Evolutionary conservation across 2,797 vertebrate species (phyloP).

Genomic region (Sebastes trivittatus): DNA sequence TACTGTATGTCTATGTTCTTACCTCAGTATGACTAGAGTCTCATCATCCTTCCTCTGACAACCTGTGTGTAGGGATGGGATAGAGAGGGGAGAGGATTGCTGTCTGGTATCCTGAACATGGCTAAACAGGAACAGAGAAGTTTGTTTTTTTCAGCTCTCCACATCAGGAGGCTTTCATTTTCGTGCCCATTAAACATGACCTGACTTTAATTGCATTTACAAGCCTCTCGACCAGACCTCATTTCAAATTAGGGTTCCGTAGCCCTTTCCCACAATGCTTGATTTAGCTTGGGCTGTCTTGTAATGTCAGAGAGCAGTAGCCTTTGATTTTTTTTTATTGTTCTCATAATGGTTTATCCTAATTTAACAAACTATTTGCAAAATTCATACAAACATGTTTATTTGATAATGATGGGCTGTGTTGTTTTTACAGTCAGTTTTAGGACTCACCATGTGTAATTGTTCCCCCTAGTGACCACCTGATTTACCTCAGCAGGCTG

Average conservation of each 20-base stretch:
- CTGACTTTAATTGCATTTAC: slow-evolving; percentile 72
- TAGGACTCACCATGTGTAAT: neutral
- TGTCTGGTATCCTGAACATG: slow-evolving; percentile 53
- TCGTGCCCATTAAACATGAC: slow-evolving; percentile 72
- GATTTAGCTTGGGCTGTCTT: slow-evolving; percentile 38
- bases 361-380: slow-evolving; percentile 9
- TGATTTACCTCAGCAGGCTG: neutral
- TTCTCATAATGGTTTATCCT: slow-evolving; percentile 5
- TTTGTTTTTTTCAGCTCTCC: slow-evolving; percentile 50
- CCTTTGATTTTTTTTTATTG: slow-evolving; percentile 14
- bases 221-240: slow-evolving; percentile 58
- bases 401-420: neutral
- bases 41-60: slow-evolving; percentile 17
- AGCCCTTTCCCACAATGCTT: slow-evolving; percentile 43
- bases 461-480: neutral
- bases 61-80: slow-evolving; percentile 25
- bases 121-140: slow-evolving; percentile 47
- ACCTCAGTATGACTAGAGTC: neutral
- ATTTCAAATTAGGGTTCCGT: slow-evolving; percentile 56
- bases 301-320: slow-evolving; percentile 14
- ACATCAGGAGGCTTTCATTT: slow-evolving; percentile 70
- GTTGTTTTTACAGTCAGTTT: neutral
- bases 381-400: slow-evolving; percentile 12
- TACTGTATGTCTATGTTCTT: neutral
- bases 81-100: neutral